Evolutionary conservation across 2,113 vertebrate species (phyloP).

Genomic region (Uropsilus gracilis): DNA sequence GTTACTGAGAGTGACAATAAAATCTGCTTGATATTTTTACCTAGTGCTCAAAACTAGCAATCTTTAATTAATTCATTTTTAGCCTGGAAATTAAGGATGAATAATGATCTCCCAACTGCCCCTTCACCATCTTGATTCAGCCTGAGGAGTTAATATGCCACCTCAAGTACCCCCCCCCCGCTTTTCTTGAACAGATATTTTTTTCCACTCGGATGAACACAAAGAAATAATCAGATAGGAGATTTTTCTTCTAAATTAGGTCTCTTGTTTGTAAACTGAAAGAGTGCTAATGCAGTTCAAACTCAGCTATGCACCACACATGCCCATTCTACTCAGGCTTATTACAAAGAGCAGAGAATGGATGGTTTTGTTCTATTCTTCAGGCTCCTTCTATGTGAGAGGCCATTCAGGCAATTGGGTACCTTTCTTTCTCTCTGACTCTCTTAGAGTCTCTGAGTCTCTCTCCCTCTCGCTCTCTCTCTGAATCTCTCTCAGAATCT

Average conservation of each 20-base stretch:
- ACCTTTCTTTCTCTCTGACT: slow-evolving; percentile 90
- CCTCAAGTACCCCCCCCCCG: slow-evolving; percentile 65
- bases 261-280: slow-evolving; percentile 98
- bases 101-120: slow-evolving; percentile 73
- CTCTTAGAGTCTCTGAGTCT: slow-evolving; percentile 85
- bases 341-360: slow-evolving; percentile 94
- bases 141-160: slow-evolving; percentile 85
- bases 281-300: slow-evolving; percentile 89
- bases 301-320: slow-evolving; percentile 84
- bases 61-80: background rate
- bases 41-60: background rate
- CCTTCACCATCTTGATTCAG: slow-evolving; percentile 68
- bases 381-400: slow-evolving; percentile 87
- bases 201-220: slow-evolving; percentile 84
- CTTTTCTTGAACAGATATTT: slow-evolving; percentile 81
- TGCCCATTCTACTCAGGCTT: slow-evolving; percentile 82
- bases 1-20: background rate
- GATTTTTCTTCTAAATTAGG: slow-evolving; percentile 94
- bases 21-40: slow-evolving; percentile 4
- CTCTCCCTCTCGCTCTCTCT: slow-evolving; percentile 87
- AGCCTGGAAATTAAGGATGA: slow-evolving; percentile 77
- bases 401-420: slow-evolving; percentile 85
- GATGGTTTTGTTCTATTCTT: slow-evolving; percentile 95
- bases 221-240: slow-evolving; percentile 89
- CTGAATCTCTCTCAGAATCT: too few species aligned